Evolutionary conservation across 2,888 invertebrate genomes (phyloP).

Genomic region (Tyria jacobaeae): DNA sequence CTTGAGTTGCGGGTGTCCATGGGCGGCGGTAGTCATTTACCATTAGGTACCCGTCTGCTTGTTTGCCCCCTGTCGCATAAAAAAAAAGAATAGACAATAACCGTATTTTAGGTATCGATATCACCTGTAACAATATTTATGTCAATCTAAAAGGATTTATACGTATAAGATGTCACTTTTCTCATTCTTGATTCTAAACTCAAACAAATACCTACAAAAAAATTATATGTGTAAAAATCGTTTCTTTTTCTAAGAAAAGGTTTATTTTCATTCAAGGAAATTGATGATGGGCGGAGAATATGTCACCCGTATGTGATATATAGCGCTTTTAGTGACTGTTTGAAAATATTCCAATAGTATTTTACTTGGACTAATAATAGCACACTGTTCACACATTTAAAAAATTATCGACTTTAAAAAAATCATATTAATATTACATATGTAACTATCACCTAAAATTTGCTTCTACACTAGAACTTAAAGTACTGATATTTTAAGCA

Average conservation of each 20-base stretch:
- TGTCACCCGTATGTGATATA: no score
- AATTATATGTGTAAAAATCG: conserved; percentile 8
- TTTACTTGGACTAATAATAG: not conserved
- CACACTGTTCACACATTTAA: not conserved
- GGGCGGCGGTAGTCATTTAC: no score
- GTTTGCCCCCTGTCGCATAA: no score
- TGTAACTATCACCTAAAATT: no score
- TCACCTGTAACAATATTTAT: not conserved
- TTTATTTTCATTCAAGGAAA: not conserved
- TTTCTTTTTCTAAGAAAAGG: not conserved
- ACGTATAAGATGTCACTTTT: not conserved
- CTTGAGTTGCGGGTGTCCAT: no score
- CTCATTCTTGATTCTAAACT: not conserved
- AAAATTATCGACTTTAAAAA: no score
- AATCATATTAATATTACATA: no score
- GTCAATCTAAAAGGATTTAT: not conserved
- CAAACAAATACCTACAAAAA: not conserved
- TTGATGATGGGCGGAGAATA: not conserved
- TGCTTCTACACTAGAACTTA: no score
- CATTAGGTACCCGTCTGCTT: no score
- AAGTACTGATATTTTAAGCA: no score
- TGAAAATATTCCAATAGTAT: not conserved
- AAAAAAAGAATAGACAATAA: not conserved
- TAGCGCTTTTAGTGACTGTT: not conserved
- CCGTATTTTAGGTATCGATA: not conserved